Evolutionary conservation across 2,888 invertebrate species (phyloP).

Genomic region (Pristionchus japonicus): DNA sequence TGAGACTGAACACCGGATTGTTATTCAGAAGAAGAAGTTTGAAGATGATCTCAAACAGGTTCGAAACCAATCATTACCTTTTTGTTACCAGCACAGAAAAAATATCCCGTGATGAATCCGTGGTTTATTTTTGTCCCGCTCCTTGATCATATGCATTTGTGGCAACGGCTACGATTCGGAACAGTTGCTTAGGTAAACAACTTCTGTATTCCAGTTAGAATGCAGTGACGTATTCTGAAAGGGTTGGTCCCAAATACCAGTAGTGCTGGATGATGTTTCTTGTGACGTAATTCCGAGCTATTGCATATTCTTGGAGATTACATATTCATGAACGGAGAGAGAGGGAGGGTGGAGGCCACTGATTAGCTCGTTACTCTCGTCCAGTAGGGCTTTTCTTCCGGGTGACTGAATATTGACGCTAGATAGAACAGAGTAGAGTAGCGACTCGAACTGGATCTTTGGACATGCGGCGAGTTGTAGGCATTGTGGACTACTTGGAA

Average conservation of each 20-base stretch:
- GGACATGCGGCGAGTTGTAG: too few species aligned
- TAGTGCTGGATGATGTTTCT: background rate
- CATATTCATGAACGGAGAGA: background rate
- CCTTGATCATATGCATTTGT: too few species aligned
- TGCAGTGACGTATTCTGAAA: too few species aligned
- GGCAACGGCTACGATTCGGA: too few species aligned
- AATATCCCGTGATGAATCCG: background rate
- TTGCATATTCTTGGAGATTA: too few species aligned
- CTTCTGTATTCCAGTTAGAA: too few species aligned
- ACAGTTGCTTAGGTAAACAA: too few species aligned
- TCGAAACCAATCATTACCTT: background rate
- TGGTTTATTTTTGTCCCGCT: too few species aligned
- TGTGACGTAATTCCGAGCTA: background rate
- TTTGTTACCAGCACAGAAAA: background rate
- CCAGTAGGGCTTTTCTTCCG: background rate
- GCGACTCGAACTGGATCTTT: background rate
- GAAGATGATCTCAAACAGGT: slow-evolving; percentile 43
- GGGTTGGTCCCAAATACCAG: background rate
- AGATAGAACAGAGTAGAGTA: background rate
- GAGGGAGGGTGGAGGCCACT: background rate
- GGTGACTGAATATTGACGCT: background rate
- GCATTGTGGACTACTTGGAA: too few species aligned
- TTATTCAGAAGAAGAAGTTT: slow-evolving; percentile 27
- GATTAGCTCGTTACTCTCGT: slow-evolving; percentile 12
- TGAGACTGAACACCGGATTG: slow-evolving; percentile 4